Evolutionary conservation across 2,888 invertebrate species (phyloP).

Genomic region (Chloroclysta siterata): DNA sequence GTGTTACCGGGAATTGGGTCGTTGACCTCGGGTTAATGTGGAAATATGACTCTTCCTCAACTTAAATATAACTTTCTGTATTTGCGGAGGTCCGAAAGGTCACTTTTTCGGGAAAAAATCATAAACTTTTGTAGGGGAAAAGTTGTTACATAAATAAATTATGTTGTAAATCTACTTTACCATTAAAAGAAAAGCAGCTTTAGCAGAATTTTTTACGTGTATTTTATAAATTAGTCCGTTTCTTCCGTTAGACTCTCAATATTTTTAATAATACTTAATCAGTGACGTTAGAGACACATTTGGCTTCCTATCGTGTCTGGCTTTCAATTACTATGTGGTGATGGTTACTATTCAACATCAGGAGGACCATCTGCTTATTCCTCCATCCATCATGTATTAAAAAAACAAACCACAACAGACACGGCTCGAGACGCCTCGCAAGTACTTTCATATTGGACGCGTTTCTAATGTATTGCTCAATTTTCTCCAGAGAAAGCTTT

Average conservation of each 20-base stretch:
- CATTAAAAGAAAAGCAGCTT: neutral
- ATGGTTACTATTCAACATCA: no score
- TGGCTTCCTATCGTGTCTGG: no score
- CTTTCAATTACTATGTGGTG: no score
- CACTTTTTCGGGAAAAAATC: neutral
- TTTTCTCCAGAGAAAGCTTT: conserved; percentile 9
- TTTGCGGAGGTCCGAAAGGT: neutral
- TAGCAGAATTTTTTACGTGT: neutral
- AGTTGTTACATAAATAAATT: conserved; percentile 4
- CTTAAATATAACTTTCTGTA: conserved; percentile 12
- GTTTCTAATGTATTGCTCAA: conserved; percentile 3
- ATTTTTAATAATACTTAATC: neutral
- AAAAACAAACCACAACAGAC: neutral
- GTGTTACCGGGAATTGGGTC: conserved; percentile 31
- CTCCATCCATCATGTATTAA: no score
- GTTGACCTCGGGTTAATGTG: conserved; percentile 26
- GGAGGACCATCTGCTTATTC: no score
- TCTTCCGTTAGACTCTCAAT: neutral
- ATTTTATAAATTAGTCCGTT: no score
- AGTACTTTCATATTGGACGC: neutral
- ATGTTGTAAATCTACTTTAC: neutral
- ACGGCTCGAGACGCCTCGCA: neutral
- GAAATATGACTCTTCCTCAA: conserved; percentile 26
- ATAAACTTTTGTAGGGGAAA: neutral
- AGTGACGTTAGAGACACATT: no score